phyloP scores from a whole-genome alignment of 1,140 invertebrate genomes.

The Planococcus citri region DNA sequence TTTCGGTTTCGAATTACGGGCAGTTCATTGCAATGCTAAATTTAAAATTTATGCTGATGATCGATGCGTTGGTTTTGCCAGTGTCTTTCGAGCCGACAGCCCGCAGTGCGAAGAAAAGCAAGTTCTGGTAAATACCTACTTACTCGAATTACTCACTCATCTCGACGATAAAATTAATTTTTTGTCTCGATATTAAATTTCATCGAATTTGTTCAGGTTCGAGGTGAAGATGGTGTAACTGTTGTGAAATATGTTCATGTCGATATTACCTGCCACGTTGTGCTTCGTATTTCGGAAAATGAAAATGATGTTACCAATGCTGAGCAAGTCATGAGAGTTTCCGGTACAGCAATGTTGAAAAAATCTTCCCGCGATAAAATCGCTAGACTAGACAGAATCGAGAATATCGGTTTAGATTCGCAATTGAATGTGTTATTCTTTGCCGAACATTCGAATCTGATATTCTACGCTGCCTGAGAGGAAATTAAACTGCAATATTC shows the following conservation, averaged over 20 bases:
- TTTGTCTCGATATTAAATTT: too few relatives aligned
- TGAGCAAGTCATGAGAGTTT: conserved; percentile 46
- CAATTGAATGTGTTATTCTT: conserved; percentile 49
- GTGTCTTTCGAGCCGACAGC: conserved; percentile 47
- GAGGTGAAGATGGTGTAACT: conserved; percentile 35
- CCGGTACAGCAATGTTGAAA: conserved; percentile 48
- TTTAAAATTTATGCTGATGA: conserved; percentile 46
- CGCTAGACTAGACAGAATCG: conserved; percentile 44
- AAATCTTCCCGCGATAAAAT: conserved; percentile 39
- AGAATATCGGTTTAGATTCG: conserved; percentile 51
- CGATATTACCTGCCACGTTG: conserved; percentile 50
- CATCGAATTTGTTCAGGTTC: conserved; percentile 30
- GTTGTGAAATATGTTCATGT: conserved; percentile 49
- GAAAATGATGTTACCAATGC: background rate
- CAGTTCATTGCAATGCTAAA: conserved; percentile 48
- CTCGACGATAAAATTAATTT: too few relatives aligned
- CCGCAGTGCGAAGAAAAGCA: conserved; percentile 48
- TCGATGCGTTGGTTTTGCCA: conserved; percentile 45
- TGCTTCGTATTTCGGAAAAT: conserved; percentile 38
- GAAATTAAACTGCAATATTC: background rate
- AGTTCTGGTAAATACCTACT: conserved; percentile 36
- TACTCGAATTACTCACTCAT: background rate
- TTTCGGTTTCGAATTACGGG: conserved; percentile 51
- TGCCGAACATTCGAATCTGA: conserved; percentile 46
- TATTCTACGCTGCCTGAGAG: conserved; percentile 39